A percentile compares a stretch with the other conserved stretches of the same genome.
These are phyloP conservation scores for Mimas tiliae DNA, from an alignment of 2,888 invertebrate species.

Conservation along the genomic window DNA sequence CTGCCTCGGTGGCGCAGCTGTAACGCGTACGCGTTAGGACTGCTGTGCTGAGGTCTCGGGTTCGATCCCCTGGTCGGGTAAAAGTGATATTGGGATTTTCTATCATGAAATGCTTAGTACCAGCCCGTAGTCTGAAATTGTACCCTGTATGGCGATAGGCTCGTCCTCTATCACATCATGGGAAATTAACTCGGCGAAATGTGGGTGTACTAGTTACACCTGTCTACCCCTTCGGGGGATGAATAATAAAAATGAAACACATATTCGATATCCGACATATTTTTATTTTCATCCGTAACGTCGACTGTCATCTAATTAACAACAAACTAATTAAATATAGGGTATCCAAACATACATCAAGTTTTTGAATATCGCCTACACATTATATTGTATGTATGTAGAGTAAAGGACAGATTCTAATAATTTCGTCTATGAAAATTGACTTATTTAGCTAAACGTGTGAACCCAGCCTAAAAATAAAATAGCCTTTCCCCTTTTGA, in stretches of 20 bases:
- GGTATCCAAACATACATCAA: conserved; percentile 68
- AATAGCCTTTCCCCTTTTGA: conserved; percentile 55
- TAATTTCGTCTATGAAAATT: conserved; percentile 54
- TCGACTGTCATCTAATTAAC: conserved; percentile 65
- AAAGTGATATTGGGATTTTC: no score
- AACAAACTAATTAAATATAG: conserved; percentile 70
- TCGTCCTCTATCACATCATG: no score
- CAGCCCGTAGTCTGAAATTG: no score
- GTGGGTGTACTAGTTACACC: no score
- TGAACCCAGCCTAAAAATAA: conserved; percentile 46
- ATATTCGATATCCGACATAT: conserved; percentile 66
- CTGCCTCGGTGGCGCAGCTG: no score
- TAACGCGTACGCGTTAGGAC: no score
- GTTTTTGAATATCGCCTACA: conserved; percentile 60
- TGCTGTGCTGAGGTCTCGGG: no score
- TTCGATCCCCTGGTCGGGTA: no score
- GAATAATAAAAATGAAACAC: conserved; percentile 44
- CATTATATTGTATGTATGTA: conserved; percentile 76
- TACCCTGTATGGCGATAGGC: no score
- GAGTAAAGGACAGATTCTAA: conserved; percentile 54
- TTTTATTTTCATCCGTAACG: conserved; percentile 68
- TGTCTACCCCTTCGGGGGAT: no score
- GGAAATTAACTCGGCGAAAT: no score
- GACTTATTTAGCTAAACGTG: conserved; percentile 50
- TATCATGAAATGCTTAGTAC: no score